phyloP scores from a whole-genome alignment of 2,113 vertebrate species.

The Nerophis lumbriciformis region DNA sequence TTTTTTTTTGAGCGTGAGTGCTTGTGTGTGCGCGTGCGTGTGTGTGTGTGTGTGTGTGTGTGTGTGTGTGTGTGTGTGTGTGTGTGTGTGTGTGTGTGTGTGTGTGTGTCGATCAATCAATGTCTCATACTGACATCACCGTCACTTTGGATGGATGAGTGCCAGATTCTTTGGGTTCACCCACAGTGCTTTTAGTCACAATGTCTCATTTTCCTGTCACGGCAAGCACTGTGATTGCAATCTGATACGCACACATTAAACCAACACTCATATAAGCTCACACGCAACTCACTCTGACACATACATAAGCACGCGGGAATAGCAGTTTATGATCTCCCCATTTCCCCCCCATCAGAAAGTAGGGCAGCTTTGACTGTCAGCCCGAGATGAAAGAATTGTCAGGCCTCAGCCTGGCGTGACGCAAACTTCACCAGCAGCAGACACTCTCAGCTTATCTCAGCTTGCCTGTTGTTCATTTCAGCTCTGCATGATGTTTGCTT shows the following conservation, averaged over 20 bases:
- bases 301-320: conserved; percentile 44
- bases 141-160: conserved; percentile 65
- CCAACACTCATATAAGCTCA: conserved; percentile 3
- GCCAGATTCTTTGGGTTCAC: conserved; percentile 63
- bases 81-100: conserved; percentile 18
- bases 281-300: conserved; percentile 15
- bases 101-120: conserved; percentile 55
- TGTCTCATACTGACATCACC: conserved; percentile 55
- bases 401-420: conserved; percentile 54
- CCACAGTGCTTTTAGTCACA: conserved; percentile 52
- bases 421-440: conserved; percentile 58
- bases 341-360: conserved; percentile 62
- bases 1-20: conserved; percentile 5
- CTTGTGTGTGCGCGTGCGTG: conserved; percentile 9
- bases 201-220: conserved; percentile 65
- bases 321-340: conserved; percentile 55
- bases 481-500: conserved; percentile 67
- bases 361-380: conserved; percentile 69
- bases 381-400: conserved; percentile 62
- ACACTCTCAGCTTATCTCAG: conserved; percentile 51
- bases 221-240: conserved; percentile 51
- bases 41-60: conserved; percentile 33
- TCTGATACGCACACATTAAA: conserved; percentile 35
- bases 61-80: conserved; percentile 31
- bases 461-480: conserved; percentile 64